Evolutionary conservation across 2,113 vertebrate genomes (phyloP), one percentile per base, ranked within the genome.

Genomic region (Alethe diademata): DNA sequence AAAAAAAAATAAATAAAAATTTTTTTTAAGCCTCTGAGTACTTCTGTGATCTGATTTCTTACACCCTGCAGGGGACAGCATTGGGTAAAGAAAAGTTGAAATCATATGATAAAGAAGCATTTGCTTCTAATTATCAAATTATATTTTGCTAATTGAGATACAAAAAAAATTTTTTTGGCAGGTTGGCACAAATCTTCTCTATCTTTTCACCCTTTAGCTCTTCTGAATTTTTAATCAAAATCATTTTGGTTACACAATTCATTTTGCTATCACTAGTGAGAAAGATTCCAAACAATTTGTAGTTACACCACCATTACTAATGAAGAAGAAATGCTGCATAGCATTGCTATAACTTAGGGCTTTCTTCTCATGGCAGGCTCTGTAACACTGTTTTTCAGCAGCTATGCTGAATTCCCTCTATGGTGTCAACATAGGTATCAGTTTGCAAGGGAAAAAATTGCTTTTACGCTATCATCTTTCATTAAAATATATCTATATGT

Each of bases 51-150:
- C 94, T 96, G 97, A 97, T 97, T 97, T 97, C 95, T 97, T 98
- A 97, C 95, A 98, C 98, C 97, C 98, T 98, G 97, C 97, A 98
- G 98, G 98, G 98, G 97, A 98, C 98, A 98, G 98, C 97, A 98
- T 98, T 98, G 98, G 98, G 98, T 97, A 96, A 98, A 98, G 97
- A 98, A 98, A 97, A 96, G 93, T 97, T 95, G 94, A 96, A 97
- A 97, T 96, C 95, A 78, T 95, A 96, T 86, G 96, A 97, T 98
- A 97, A 94, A 97, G 90, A 95, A 97, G 97, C 96, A 98, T 97
- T 98, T 98, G 97, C 96, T 98, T 97, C 93, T 90, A 96, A 97
- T 98, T 98, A 97, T 92, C 94, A 97, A 98, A 97, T 97, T 96
- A 89, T 95, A 96, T 79, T 97, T 97, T 96, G 91, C 87, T 98